These are phyloP conservation scores for Cyaniris semiargus DNA, from an alignment of 2,888 invertebrate species.

Conservation along the genomic window DNA sequence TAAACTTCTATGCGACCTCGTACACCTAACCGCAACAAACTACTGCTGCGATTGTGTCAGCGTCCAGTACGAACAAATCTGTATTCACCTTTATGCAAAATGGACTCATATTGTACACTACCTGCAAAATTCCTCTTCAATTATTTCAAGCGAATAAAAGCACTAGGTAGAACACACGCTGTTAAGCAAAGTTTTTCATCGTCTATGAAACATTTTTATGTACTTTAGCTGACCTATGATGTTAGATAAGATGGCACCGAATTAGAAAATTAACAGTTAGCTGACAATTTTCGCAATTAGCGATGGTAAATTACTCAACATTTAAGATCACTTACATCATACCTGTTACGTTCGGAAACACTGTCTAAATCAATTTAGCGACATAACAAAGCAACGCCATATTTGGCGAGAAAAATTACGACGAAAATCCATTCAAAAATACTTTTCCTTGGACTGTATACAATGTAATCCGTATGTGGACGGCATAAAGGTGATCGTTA, in stretches of 20 bases:
- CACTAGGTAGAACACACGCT: neutral
- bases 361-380: slow-evolving; percentile 16
- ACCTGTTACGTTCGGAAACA: slow-evolving; percentile 23
- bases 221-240: neutral
- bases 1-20: no score
- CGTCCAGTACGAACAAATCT: no score
- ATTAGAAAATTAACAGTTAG: slow-evolving; percentile 30
- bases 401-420: slow-evolving; percentile 21
- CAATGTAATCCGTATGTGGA: neutral
- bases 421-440: neutral
- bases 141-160: neutral
- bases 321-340: slow-evolving; percentile 32
- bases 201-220: neutral
- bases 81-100: no score
- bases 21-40: no score
- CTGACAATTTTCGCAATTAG: slow-evolving; percentile 10
- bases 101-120: no score
- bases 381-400: slow-evolving; percentile 13
- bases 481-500: neutral
- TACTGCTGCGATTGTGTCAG: no score
- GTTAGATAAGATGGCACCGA: slow-evolving; percentile 28
- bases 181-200: neutral
- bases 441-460: neutral
- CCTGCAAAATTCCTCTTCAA: no score
- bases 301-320: slow-evolving; percentile 11